A percentile compares a stretch with the other conserved stretches of the same genome.
Evolutionary conservation across 2,888 invertebrate genomes (phyloP).

Genomic region (Plebejus argus): DNA sequence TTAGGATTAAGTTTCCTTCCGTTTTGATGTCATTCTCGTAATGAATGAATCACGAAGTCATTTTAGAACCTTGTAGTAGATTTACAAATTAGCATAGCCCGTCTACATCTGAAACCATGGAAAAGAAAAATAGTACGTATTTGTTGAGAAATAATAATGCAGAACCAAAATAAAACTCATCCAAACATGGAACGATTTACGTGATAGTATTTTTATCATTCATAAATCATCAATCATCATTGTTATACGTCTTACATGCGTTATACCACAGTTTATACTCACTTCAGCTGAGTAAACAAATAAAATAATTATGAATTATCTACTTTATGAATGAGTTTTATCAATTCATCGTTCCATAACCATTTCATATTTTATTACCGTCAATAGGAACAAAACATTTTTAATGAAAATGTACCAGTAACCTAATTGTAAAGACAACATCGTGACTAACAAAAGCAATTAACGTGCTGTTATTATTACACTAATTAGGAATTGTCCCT

Average conservation of each 20-base stretch:
- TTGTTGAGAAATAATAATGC: no score
- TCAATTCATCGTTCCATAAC: neutral
- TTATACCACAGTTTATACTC: no score
- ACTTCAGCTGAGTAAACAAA: neutral
- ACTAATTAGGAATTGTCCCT: conserved; percentile 24
- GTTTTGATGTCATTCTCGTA: conserved; percentile 1
- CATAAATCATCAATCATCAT: no score
- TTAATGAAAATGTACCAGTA: conserved; percentile 19
- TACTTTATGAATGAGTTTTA: neutral
- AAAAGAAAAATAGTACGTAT: no score
- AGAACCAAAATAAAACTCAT: no score
- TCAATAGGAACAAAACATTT: neutral
- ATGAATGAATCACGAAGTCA: neutral
- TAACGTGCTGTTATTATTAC: conserved; percentile 23
- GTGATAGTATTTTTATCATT: no score
- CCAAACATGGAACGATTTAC: no score
- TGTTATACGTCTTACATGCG: no score
- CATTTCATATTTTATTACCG: conserved; percentile 8
- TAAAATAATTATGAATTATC: neutral
- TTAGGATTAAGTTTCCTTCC: conserved; percentile 21
- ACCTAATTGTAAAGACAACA: conserved; percentile 21
- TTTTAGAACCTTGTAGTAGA: no score
- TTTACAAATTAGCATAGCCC: no score
- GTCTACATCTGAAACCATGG: no score
- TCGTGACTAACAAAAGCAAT: conserved; percentile 29